phyloP scores from a whole-genome alignment of 37 sponge, comb jelly and placozoan genomes.

The Agelas oroides region DNA sequence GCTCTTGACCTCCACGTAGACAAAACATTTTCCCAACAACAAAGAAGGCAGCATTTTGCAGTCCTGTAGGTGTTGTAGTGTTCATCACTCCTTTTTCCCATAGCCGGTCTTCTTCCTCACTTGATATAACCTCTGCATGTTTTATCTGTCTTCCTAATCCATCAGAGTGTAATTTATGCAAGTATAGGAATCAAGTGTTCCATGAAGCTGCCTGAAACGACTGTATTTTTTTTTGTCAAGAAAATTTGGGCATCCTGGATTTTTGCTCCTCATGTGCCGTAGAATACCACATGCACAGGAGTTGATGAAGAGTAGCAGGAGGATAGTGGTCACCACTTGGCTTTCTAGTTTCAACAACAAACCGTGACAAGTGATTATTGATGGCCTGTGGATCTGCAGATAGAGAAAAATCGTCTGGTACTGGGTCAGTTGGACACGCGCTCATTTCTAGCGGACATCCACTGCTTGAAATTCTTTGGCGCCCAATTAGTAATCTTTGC shows the following conservation, averaged over 20 bases:
- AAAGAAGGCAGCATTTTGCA: conserved; percentile 13
- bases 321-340: conserved; percentile 7
- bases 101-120: conserved; percentile 26
- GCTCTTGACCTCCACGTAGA: conserved; percentile 26
- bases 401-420: not conserved
- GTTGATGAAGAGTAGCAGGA: too few relatives aligned
- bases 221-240: conserved; percentile 27
- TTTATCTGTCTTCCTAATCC: conserved; percentile 9
- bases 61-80: not conserved
- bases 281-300: conserved; percentile 14
- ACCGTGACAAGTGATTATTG: not conserved
- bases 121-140: too few relatives aligned
- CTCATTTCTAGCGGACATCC: not conserved
- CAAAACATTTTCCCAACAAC: conserved; percentile 15
- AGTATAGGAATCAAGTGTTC: conserved; percentile 17
- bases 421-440: not conserved
- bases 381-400: not conserved
- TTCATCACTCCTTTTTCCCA: conserved; percentile 29
- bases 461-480: not conserved
- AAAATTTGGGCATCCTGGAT: conserved; percentile 25
- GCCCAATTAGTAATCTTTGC: not conserved
- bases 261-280: not conserved
- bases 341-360: too few relatives aligned
- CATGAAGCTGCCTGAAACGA: conserved; percentile 14
- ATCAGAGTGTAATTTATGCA: not conserved